These are phyloP conservation scores for Zaprionus vittiger DNA, from an alignment of 1,140 invertebrate genomes.

Conservation along the genomic window DNA sequence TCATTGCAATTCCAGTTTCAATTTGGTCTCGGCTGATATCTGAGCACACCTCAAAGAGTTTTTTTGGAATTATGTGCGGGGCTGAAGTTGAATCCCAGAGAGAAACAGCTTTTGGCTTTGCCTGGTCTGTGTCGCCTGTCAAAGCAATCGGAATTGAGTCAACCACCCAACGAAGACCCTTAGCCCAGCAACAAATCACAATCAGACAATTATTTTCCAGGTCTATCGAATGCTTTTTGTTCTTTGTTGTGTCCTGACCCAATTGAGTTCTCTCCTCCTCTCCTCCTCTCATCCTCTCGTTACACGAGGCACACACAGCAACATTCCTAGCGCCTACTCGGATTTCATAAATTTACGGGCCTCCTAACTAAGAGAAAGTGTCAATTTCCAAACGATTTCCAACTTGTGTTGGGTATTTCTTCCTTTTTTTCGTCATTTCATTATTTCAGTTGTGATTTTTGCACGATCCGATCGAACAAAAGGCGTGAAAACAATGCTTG, in stretches of 20 bases:
- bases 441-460: constrained; percentile 13
- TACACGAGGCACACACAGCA: constrained; percentile 1
- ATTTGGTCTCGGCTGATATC: constrained; percentile 3
- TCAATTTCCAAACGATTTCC: constrained; percentile 76
- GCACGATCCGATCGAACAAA: constrained; percentile 55
- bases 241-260: constrained; percentile 25
- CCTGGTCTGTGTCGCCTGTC: constrained; percentile 66
- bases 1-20: constrained; percentile 28
- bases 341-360: constrained; percentile 48
- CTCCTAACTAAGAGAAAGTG: constrained; percentile 57
- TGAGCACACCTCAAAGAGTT: constrained; percentile 17
- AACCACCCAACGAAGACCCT: constrained; percentile 15
- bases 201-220: constrained; percentile 55
- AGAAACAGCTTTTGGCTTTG: constrained; percentile 24
- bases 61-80: constrained; percentile 7
- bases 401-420: constrained; percentile 64
- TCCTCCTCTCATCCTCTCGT: background rate
- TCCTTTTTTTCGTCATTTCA: constrained; percentile 26
- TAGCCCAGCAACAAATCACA: constrained; percentile 52
- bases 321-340: constrained; percentile 40
- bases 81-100: background rate
- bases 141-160: constrained; percentile 55
- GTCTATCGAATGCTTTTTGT: constrained; percentile 26
- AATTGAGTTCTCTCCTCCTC: constrained; percentile 32
- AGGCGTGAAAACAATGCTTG: constrained; percentile 74